A percentile compares a stretch with the other conserved stretches of the same genome.
Conservation (phyloP, 2,888 invertebrate genomes). For the Vanessa cardui region DNA sequence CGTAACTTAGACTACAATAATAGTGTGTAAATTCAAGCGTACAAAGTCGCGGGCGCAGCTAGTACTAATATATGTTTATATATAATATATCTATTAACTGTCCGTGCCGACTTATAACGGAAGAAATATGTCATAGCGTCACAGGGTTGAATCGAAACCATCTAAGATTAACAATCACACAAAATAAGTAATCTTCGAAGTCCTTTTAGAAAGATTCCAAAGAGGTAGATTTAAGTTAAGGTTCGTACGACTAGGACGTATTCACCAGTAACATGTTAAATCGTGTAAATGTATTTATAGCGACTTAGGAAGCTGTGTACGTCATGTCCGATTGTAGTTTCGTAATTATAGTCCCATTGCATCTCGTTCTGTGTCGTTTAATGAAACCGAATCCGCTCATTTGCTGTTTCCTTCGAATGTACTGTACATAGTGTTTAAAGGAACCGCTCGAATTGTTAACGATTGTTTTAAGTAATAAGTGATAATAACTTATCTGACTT, state of each 20-base stretch:
- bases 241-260: slow-evolving; percentile 52
- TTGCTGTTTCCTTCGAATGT: slow-evolving; percentile 14
- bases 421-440: background rate
- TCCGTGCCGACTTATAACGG: no score
- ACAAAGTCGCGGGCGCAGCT: no score
- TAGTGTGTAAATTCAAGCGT: no score
- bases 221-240: slow-evolving; percentile 51
- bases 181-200: no score
- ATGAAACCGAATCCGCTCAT: slow-evolving; percentile 25
- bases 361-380: slow-evolving; percentile 22
- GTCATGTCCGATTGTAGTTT: slow-evolving; percentile 17
- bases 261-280: slow-evolving; percentile 13
- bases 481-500: no score
- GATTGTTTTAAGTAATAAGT: no score
- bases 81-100: no score
- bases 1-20: no score
- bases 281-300: slow-evolving; percentile 10
- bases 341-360: slow-evolving; percentile 19
- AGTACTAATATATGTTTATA: no score
- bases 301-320: background rate
- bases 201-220: background rate
- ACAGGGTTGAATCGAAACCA: no score
- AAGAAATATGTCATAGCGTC: no score
- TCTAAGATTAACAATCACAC: no score
- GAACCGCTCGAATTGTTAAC: background rate